Base-by-base conservation (phyloP, 2,113 vertebrate species). In the Pipa parva region DNA sequence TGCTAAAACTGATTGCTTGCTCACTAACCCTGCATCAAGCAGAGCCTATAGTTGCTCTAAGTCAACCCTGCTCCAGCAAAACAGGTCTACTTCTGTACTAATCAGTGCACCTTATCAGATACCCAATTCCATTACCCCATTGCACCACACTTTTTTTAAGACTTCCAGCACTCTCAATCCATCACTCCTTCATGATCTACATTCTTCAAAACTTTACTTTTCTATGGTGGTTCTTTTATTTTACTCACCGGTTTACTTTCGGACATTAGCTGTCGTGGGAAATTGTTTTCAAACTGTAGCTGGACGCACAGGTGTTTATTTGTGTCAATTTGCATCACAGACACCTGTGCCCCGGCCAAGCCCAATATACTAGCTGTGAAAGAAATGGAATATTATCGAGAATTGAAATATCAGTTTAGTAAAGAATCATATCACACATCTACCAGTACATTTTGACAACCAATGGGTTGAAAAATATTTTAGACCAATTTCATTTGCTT, bases 201-300 rank as follows among this genome's bases (percentile, higher is more conserved):
- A n/a, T n/a, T n/a, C n/a, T n/a, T n/a, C n/a, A n/a, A n/a, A n/a
- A n/a, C n/a, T n/a, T n/a, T n/a, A n/a, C n/a, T n/a, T n/a, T n/a
- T n/a, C n/a, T n/a, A n/a, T n/a, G n/a, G n/a, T n/a, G n/a, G n/a
- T 31, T 5, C 2, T 2, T 42, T 15, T 17, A 2, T 5, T 2
- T 2, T 4, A 50, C 88, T 87, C 59, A 89, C 88, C 82, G 76
- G 75, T 33, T 73, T 72, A 49, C 63, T 73, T 21, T 77, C 72
- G 0, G 77, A 76, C 49, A 72, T 74, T 52, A 78, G 70, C 56
- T 87, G 87, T 56, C 77, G 66, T 0, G 22, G 28, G 57, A 88
- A 49, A 9, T 4, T 74, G 75, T 82, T 80, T 69, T 79, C 83
- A 70, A 89, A 89, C 59, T 82, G 74, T 20, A 86, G 87, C 69